Base-by-base conservation (phyloP, 2,797 vertebrate species). In the Pitangus sulphuratus region DNA sequence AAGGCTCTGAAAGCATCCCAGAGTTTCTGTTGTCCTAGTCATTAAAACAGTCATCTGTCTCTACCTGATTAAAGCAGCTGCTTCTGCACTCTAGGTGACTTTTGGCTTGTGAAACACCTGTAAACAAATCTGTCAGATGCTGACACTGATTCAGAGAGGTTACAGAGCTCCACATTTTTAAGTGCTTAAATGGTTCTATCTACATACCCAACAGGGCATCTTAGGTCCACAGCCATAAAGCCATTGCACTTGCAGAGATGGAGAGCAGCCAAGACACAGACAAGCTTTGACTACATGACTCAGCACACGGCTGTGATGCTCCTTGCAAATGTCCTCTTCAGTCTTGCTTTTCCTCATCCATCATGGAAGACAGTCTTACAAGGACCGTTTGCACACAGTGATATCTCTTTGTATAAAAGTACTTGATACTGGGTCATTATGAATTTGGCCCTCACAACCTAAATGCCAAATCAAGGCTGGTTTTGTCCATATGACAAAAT, bases 231-330 rank as follows among this genome's bases (percentile, higher is more conserved):
- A 68, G 4, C 11, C 68, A 42, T 37, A 21, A 90, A 45, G 31
- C 54, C 21, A 5, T 8, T 60, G 45, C 11, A 11, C 12, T 72
- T 60, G 14, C 14, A 68, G 64, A 56, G 45, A 17, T 4, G 7
- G 40, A 62, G 51, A 48, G 9, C 26, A 70, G 39, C 21, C 26
- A 39, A 66, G 33, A 9, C 0, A 0, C 1, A 33, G 31, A 24
- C 6, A 30, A 30, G 39, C 9, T 74, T 40, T 56, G 35, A 15
- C 19, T 48, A 18, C 0, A 0, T 44, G 35, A 35, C 30, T 79
- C 54, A 58, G n/a, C 28, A 48, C 0, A 0, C 15, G 31, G 45
- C 15, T 0, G 0, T 22, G 56, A 33, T 3, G 1, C 7, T 72
- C 30, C 15, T 45, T n/a, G 35, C 12, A 79, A 47, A 31, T 4